Percentiles rank a stretch among this genome's conserved stretches.
phyloP scores from a whole-genome alignment of 2,113 vertebrate genomes.

The Tupaia chinensis region DNA sequence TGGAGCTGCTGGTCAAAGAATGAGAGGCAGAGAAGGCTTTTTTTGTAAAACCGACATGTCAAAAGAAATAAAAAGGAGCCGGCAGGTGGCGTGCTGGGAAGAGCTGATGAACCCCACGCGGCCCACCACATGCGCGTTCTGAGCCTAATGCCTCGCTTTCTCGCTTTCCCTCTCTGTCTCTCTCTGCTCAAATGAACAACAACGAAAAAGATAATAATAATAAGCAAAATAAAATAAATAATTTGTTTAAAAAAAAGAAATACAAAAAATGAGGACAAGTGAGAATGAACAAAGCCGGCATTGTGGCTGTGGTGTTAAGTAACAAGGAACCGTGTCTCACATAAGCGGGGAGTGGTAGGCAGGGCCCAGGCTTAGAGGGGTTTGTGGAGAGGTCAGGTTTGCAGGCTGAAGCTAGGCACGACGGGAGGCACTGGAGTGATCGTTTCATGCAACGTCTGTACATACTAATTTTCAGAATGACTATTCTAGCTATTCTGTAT shows the following conservation, averaged over 20 bases:
- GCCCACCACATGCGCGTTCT: no score
- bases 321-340: not conserved
- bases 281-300: not conserved
- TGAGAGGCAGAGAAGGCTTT: not conserved
- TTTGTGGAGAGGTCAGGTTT: not conserved
- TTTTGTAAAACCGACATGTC: not conserved
- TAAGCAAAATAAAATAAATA: no score
- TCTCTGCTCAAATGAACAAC: no score
- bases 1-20: not conserved
- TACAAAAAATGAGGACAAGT: not conserved
- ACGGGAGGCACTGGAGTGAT: not conserved
- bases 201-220: no score
- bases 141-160: no score
- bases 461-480: not conserved
- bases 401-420: not conserved
- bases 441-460: not conserved
- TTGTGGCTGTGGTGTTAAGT: not conserved
- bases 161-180: no score
- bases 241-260: no score
- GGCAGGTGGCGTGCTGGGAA: no score
- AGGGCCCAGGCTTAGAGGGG: no score
- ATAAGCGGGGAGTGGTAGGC: not conserved
- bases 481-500: not conserved
- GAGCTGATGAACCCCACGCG: no score
- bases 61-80: not conserved